These are phyloP conservation scores for Cheiracanthium punctorium DNA, from an alignment of 2,888 invertebrate genomes.

Conservation along the genomic window DNA sequence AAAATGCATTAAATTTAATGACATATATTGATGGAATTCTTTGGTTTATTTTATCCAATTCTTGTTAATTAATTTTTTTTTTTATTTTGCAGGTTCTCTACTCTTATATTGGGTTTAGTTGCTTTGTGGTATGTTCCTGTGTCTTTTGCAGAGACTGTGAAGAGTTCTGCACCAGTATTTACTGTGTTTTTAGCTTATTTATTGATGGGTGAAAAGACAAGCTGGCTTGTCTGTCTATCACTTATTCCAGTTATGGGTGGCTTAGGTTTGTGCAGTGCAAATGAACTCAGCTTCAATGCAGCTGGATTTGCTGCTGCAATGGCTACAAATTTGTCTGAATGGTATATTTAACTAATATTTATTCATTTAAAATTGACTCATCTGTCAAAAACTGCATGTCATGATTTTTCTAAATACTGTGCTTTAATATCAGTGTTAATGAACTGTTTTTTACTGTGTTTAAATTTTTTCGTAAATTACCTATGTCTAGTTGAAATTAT, in stretches of 20 bases:
- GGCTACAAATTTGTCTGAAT: constrained; percentile 86
- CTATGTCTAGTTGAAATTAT: too few species aligned
- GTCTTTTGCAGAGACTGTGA: constrained; percentile 88
- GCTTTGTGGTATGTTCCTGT: constrained; percentile 87
- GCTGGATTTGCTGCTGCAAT: constrained; percentile 85
- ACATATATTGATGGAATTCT: too few species aligned
- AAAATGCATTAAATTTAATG: too few species aligned
- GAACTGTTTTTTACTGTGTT: too few species aligned
- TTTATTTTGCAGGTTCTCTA: constrained; percentile 80
- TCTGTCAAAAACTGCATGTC: too few species aligned
- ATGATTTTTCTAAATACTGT: too few species aligned
- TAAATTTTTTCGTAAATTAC: too few species aligned
- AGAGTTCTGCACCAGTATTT: constrained; percentile 87
- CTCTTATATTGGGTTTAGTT: constrained; percentile 84
- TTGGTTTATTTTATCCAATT: too few species aligned
- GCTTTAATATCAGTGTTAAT: too few species aligned
- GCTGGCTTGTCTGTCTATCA: constrained; percentile 83
- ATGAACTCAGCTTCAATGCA: constrained; percentile 85
- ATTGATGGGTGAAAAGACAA: constrained; percentile 80
- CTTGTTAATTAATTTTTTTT: too few species aligned
- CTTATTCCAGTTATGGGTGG: constrained; percentile 87
- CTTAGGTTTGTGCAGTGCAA: constrained; percentile 84
- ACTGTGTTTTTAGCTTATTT: constrained; percentile 84
- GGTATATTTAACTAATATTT: constrained; percentile 78
- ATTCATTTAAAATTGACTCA: too few species aligned